phyloP scores from a whole-genome alignment of 1,140 invertebrate genomes.

The Ceratosolen fusciceps region DNA sequence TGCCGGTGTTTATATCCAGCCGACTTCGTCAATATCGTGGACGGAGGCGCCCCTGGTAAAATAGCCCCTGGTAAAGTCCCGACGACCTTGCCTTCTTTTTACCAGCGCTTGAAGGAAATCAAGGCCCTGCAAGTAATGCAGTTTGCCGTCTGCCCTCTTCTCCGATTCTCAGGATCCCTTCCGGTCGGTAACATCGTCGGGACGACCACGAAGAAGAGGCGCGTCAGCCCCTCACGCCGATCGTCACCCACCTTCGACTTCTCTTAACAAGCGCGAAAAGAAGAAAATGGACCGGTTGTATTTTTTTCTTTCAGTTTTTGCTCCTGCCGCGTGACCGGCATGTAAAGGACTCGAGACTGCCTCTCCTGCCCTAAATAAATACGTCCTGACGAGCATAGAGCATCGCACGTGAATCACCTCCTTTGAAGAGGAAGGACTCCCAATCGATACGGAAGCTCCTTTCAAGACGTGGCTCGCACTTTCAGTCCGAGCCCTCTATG shows the following conservation, averaged over 20 bases:
- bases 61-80: no score
- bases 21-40: background rate
- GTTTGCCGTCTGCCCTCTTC: background rate
- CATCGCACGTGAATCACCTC: background rate
- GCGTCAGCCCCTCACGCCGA: constrained; percentile 7
- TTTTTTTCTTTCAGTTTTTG: background rate
- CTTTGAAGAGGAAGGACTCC: constrained; percentile 5
- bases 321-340: background rate
- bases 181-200: constrained; percentile 23
- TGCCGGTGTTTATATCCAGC: background rate
- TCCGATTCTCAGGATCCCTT: background rate
- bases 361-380: constrained; percentile 10
- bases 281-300: constrained; percentile 14
- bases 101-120: background rate
- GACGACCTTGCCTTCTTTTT: constrained; percentile 32
- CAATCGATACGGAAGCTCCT: background rate
- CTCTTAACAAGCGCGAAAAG: background rate
- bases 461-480: background rate
- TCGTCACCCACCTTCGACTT: background rate
- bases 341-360: background rate
- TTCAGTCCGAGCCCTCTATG: no score
- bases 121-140: background rate
- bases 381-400: background rate
- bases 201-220: background rate
- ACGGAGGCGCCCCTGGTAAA: background rate